Base-by-base conservation (phyloP, 2,888 invertebrate species). In the Drosophila kambysellisi region DNA sequence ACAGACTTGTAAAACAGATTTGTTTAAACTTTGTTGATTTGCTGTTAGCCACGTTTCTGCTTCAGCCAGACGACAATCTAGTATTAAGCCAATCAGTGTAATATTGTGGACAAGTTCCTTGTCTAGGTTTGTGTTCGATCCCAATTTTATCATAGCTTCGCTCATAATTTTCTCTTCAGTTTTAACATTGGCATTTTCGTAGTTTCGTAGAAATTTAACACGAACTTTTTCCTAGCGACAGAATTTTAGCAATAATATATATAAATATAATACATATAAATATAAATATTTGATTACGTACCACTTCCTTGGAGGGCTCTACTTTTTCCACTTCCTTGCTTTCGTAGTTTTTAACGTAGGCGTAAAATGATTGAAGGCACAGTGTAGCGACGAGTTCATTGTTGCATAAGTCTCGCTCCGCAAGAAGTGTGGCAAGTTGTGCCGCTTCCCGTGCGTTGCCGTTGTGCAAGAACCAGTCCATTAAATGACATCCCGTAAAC, bases 401-500 rank as follows among this genome's bases (percentile, higher is more conserved):
- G 15, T 94, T 94, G 83, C 95, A 95, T 86, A 98, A 97, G 94
- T 98, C 98, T 93, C 99, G 98, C 35, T 98, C 93, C 97, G 98
- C 98, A 69, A 97, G 93, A 68, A 97, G 94, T 64, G 95, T 94
- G 0, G 97, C 97, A 20, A 98, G 94, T 92, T 95, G 95, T 0
- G 97, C 96, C 20, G 98, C 99, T 69, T 94, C 94, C 50, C 94
- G 94, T 91, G 94, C 96, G 89, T 97, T 95, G 64, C 95, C 94
- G 39, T 94, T 93, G 88, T 96, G 95, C 65, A 99, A 93, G 85
- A 97, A 96, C 64, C 95, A 94, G 91, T 99, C 96, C 93, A 99
- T 94, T 43, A 98, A 93, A 59, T 98, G 94, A 92, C 97, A 98
- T 11, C 96, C 96, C 37, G 95, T 94, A 82, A 95, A 96, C 71